Conservation (phyloP, 2,113 vertebrate genomes). For the Bos javanicus region DNA sequence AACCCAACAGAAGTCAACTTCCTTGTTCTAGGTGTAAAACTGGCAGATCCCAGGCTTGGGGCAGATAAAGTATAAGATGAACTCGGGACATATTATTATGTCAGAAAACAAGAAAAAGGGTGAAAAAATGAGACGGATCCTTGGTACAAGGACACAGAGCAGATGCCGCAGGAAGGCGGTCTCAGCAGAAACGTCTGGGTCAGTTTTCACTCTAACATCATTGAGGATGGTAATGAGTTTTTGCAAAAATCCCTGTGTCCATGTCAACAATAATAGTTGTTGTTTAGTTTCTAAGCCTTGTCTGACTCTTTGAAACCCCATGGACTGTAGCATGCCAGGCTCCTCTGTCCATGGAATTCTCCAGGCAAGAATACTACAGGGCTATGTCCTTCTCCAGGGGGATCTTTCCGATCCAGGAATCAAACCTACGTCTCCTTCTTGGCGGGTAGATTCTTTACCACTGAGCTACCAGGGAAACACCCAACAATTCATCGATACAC, state of each 20-base stretch:
- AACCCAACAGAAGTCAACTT: not conserved
- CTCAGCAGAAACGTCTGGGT: not conserved
- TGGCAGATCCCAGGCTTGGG: not conserved
- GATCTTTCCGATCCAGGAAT: not conserved
- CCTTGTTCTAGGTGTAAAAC: not conserved
- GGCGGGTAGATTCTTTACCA: not conserved
- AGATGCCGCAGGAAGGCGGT: accelerated
- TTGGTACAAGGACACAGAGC: accelerated
- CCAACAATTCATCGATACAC: not conserved
- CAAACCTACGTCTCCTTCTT: not conserved
- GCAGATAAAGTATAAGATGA: not conserved
- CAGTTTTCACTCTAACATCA: not conserved
- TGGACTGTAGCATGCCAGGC: not conserved
- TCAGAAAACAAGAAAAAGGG: not conserved
- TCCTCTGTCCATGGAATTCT: not conserved
- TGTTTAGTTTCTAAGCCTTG: not conserved
- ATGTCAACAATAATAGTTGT: not conserved
- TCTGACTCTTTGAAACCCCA: not conserved
- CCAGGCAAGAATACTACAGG: not conserved
- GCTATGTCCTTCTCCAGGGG: not conserved
- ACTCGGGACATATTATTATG: not conserved
- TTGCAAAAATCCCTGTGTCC: not conserved
- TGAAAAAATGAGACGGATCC: accelerated
- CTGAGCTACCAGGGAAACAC: not conserved
- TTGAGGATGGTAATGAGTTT: not conserved